Percentiles rank a stretch among this genome's conserved stretches.
phyloP scores from a whole-genome alignment of 2,113 vertebrate species.

The Pyxicephalus adspersus region DNA sequence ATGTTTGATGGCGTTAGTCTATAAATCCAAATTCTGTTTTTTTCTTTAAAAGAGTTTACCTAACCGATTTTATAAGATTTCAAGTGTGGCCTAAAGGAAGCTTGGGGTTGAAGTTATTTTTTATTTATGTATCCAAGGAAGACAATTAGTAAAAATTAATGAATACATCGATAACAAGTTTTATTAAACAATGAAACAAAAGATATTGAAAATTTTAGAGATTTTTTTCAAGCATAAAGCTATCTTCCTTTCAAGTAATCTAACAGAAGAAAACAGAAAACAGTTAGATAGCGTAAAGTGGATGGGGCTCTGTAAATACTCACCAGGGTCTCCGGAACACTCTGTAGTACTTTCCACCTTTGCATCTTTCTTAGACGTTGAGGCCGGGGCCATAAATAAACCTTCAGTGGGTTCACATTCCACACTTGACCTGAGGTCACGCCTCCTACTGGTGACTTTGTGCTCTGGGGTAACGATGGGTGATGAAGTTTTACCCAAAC shows the following conservation, averaged over 20 bases:
- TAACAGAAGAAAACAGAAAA: too few relatives aligned
- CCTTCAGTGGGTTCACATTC: constrained; percentile 54
- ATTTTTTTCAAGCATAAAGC: background rate
- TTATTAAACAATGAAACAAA: background rate
- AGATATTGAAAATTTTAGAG: background rate
- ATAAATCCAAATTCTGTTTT: too few relatives aligned
- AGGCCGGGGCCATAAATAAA: constrained; percentile 64
- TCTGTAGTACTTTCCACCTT: constrained; percentile 40
- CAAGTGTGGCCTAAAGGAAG: too few relatives aligned
- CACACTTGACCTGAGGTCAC: constrained; percentile 62
- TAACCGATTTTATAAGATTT: too few relatives aligned
- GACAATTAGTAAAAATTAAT: too few relatives aligned
- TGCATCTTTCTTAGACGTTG: constrained; percentile 64
- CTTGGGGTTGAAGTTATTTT: too few relatives aligned
- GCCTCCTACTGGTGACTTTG: constrained; percentile 58
- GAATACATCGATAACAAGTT: too few relatives aligned
- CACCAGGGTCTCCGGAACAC: background rate
- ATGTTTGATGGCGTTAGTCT: too few relatives aligned
- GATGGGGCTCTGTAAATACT: background rate
- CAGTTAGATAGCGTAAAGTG: too few relatives aligned
- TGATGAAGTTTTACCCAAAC: constrained; percentile 72
- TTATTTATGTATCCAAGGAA: too few relatives aligned
- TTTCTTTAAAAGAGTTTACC: too few relatives aligned
- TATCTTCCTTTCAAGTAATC: too few relatives aligned
- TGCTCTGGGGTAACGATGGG: constrained; percentile 70